Base-by-base conservation (phyloP, 2,888 invertebrate species). In the Agrotis exclamationis region DNA sequence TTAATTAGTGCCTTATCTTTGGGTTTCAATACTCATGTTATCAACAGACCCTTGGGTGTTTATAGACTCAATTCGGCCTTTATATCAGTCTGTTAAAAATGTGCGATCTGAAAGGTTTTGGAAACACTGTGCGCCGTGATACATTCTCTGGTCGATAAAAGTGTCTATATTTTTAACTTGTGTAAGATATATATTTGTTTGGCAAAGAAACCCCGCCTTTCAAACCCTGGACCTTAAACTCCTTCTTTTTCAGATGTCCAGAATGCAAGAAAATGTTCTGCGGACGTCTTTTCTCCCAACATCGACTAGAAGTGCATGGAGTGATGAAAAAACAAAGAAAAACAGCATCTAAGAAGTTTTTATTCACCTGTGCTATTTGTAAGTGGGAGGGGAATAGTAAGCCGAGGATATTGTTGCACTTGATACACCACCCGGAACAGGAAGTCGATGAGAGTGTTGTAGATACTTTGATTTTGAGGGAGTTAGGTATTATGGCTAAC, bases 401-500 rank as follows among this genome's bases (percentile, higher is more conserved):
- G 3, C 86, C 90, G 0, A 88, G 89, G 50, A 91, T 94, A 0
- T 71, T 95, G 5, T 60, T 95, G 48, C 95, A 95, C 84, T 70
- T 95, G n/a, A 93, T 95, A 1, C 95, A 95, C 20, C 95, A 95
- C 69, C 95, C 95, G 0, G 85, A 87, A 1, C 95, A 95, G 48
- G 53, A 44, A 0, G 89, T 94, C 0, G 88, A 91, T 22, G 89
- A 89, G 0, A 74, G n/a, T 2, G 54, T 85, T 0, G 78, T 93
- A 0, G 94, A 95, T 81, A 74, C 94, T 0, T 83, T 82, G 2
- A 74, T 90, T 0, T 73, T 92, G 22, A 87, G 81, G 9, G 62
- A 75, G 0, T 79, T 82, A n/a, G 88, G 86, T 0, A 89, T 91
- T 9, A 73, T 79, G 74, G n/a, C 13, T 0, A 59, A 39, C 2